Conservation (phyloP, 2,888 invertebrate genomes). For the Camptogramma bilineatum region DNA sequence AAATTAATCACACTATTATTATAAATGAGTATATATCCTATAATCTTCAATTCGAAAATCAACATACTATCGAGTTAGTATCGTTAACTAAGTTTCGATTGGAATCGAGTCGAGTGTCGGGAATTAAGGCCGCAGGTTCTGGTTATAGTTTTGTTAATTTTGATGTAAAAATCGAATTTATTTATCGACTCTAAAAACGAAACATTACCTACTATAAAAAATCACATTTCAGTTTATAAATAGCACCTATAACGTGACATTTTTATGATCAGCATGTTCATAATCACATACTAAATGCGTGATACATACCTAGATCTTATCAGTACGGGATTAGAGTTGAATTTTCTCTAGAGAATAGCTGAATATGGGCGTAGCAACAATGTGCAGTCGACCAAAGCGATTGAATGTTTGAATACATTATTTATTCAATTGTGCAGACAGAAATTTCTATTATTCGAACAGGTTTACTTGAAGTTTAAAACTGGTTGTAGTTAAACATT, state of each 20-base stretch:
- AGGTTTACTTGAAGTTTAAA: neutral
- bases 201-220: neutral
- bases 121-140: no score
- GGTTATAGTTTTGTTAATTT: no score
- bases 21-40: no score
- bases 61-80: no score
- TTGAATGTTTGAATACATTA: constrained; percentile 43
- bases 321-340: constrained; percentile 7
- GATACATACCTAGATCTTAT: constrained; percentile 9
- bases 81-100: no score
- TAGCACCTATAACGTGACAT: constrained; percentile 17
- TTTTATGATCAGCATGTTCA: constrained; percentile 13
- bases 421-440: constrained; percentile 40
- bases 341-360: neutral
- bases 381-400: constrained; percentile 11
- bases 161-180: neutral
- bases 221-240: constrained; percentile 6
- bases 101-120: no score
- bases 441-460: constrained; percentile 38
- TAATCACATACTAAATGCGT: constrained; percentile 11
- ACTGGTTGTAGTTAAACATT: no score
- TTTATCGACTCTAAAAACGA: neutral
- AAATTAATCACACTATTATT: no score
- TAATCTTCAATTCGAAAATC: no score
- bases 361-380: constrained; percentile 37